Conservation (phyloP, 2,797 vertebrate genomes). For the Lepidocolaptes lacrymiger region DNA sequence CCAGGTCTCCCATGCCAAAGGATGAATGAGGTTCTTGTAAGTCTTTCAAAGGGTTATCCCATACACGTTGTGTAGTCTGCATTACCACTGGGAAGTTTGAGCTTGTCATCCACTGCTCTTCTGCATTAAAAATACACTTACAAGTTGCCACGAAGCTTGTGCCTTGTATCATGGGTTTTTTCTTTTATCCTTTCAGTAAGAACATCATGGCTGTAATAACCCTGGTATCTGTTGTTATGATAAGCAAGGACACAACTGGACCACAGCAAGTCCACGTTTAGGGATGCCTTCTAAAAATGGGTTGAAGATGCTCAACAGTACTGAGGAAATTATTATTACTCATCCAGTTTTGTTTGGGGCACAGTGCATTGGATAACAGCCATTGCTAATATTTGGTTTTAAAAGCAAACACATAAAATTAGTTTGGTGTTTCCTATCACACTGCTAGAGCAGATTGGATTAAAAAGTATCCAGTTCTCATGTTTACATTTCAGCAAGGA, state of each 20-base stretch:
- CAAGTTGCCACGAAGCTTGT: background rate
- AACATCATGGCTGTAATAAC: accelerated
- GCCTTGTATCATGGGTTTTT: background rate
- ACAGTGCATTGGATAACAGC: background rate
- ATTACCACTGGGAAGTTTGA: background rate
- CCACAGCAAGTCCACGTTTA: background rate
- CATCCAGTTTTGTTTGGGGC: background rate
- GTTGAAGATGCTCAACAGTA: background rate
- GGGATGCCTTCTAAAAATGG: background rate
- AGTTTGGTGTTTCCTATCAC: background rate
- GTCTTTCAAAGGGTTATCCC: too few relatives aligned
- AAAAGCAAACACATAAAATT: background rate
- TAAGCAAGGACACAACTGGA: background rate
- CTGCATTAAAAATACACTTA: background rate
- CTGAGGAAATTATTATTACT: background rate
- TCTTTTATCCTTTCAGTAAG: background rate
- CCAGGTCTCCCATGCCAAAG: too few relatives aligned
- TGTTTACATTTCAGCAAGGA: background rate
- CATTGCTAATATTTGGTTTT: background rate
- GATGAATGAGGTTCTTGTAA: too few relatives aligned
- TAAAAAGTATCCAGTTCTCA: background rate
- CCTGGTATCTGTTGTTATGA: background rate
- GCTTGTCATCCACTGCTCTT: background rate
- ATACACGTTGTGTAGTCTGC: background rate
- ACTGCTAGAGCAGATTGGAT: background rate